A percentile compares a stretch with the other conserved stretches of the same genome.
These are phyloP conservation scores for Orchesella flavescens DNA, from an alignment of 2,888 invertebrate genomes.

Conservation along the genomic window DNA sequence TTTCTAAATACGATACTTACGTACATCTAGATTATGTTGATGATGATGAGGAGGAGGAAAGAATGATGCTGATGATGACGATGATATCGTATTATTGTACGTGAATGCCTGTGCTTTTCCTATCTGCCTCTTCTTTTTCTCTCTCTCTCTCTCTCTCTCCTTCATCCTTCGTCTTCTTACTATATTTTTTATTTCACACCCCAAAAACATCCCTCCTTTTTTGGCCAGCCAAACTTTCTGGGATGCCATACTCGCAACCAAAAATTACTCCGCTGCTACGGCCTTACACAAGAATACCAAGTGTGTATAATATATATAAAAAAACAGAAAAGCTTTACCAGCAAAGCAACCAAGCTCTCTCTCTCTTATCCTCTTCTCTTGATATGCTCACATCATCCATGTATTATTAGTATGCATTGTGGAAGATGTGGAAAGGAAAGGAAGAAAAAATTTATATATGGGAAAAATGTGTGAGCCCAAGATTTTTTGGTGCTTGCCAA, in stretches of 20 bases:
- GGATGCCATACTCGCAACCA: conserved; percentile 43
- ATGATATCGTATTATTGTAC: conserved; percentile 5
- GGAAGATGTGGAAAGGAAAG: not conserved
- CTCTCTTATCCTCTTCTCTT: not conserved
- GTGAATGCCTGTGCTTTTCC: conserved; percentile 26
- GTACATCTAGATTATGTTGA: conserved; percentile 39
- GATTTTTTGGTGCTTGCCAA: not conserved
- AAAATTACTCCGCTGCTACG: conserved; percentile 65
- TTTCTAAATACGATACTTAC: not conserved
- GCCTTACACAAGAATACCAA: conserved; percentile 10
- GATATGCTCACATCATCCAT: not conserved
- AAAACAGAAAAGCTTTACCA: not conserved
- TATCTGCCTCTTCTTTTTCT: conserved; percentile 3
- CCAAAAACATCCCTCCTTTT: conserved; percentile 69
- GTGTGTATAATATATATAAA: not conserved
- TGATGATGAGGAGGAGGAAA: conserved; percentile 12
- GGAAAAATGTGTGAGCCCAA: not conserved
- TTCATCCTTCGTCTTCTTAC: conserved; percentile 18
- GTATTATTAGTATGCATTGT: not conserved
- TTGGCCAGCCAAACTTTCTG: conserved; percentile 57
- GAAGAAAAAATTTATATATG: not conserved
- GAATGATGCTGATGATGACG: conserved; percentile 2
- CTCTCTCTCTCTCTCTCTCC: conserved; percentile 9
- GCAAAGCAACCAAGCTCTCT: too few species aligned
- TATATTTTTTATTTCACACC: conserved; percentile 65